Evolutionary conservation across 2,113 vertebrate genomes (phyloP).

Genomic region (Sebastes schlegelii): DNA sequence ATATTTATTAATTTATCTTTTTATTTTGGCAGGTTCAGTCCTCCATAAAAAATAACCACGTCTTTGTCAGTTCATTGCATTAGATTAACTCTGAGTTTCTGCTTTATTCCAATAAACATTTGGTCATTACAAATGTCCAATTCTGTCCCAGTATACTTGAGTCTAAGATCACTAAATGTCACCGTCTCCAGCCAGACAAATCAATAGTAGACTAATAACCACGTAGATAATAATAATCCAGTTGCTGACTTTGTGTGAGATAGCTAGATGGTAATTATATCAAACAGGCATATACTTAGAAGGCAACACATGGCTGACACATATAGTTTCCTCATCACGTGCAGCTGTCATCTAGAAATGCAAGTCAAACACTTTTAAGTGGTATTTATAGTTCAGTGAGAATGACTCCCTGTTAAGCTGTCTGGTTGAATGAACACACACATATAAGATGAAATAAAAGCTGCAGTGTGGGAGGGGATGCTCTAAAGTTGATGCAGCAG

Average conservation of each 20-base stretch:
- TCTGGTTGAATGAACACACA: slow-evolving; percentile 33
- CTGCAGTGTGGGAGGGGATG: slow-evolving; percentile 21
- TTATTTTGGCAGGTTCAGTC: no score
- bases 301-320: slow-evolving; percentile 60
- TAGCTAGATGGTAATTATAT: slow-evolving; percentile 57
- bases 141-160: not conserved
- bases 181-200: slow-evolving; percentile 27
- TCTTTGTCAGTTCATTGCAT: no score
- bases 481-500: slow-evolving; percentile 31
- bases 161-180: slow-evolving; percentile 10
- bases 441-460: slow-evolving; percentile 39
- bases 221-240: slow-evolving; percentile 45
- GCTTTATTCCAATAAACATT: not conserved
- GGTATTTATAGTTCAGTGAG: slow-evolving; percentile 71
- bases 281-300: slow-evolving; percentile 62
- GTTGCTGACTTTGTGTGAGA: slow-evolving; percentile 21
- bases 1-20: no score
- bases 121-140: no score
- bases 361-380: slow-evolving; percentile 69
- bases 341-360: slow-evolving; percentile 71
- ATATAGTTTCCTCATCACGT: slow-evolving; percentile 55
- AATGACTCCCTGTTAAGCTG: slow-evolving; percentile 26
- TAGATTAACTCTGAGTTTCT: not conserved
- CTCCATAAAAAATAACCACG: no score
- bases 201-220: slow-evolving; percentile 57